phyloP scores from a whole-genome alignment of 2,113 vertebrate genomes.

The Silurus glanis region DNA sequence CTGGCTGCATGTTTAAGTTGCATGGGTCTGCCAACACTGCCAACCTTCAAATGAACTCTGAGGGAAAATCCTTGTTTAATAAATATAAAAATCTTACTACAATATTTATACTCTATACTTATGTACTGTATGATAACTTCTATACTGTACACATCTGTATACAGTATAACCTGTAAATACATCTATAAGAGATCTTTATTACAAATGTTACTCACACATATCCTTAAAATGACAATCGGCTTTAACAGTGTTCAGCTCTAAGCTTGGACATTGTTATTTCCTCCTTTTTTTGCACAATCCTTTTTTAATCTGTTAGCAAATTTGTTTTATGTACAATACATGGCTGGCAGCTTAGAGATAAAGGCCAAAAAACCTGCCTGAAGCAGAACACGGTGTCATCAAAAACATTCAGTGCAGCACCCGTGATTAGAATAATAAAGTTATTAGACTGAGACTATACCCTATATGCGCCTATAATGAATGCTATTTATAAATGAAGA shows the following conservation, averaged over 20 bases:
- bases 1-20: not conserved
- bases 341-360: constrained; percentile 1
- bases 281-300: not conserved
- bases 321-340: not conserved
- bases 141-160: no score
- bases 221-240: not conserved
- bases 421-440: not conserved
- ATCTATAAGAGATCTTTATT: not conserved
- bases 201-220: not conserved
- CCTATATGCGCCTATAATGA: not conserved
- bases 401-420: not conserved
- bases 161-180: not conserved
- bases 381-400: not conserved
- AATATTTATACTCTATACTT: no score
- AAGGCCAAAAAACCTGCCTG: not conserved
- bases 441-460: not conserved
- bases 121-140: no score
- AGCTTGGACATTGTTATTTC: not conserved
- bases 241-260: not conserved
- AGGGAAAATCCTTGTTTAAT: not conserved
- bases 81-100: no score
- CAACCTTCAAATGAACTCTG: not conserved
- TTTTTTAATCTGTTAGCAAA: not conserved
- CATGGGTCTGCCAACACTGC: not conserved
- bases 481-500: not conserved